Conservation (phyloP, 2,113 vertebrate species). For the Indicator maculatus region DNA sequence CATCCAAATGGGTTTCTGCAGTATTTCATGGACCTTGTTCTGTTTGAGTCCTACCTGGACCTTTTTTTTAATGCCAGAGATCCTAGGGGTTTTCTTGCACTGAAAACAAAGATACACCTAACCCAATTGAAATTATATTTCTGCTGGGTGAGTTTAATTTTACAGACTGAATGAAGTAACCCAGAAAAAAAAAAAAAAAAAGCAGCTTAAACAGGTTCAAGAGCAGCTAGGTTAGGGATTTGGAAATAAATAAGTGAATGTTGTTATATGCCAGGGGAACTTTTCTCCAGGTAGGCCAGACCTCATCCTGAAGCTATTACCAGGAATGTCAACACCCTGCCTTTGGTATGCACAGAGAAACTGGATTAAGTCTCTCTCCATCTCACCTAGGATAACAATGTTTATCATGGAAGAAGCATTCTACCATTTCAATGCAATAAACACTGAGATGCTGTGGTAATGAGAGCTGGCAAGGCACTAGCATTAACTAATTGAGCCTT, state of each 20-base stretch:
- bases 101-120: neutral
- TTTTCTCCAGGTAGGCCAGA: neutral
- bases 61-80: neutral
- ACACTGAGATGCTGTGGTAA: neutral
- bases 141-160: neutral
- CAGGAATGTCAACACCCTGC: neutral
- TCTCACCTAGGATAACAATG: neutral
- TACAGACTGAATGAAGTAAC: neutral
- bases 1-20: neutral
- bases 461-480: slow-evolving; percentile 31
- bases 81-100: neutral
- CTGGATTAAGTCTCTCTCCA: neutral
- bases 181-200: neutral
- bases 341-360: neutral
- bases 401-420: neutral
- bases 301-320: neutral
- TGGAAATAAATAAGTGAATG: neutral
- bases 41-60: neutral
- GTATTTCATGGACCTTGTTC: neutral
- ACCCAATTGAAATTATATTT: neutral
- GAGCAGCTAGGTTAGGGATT: neutral
- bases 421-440: slow-evolving; percentile 41
- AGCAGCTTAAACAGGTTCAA: neutral
- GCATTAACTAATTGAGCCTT: slow-evolving; percentile 35
- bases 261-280: neutral